A percentile compares a stretch with the other conserved stretches of the same genome.
phyloP scores from a whole-genome alignment of 2,113 vertebrate genomes.

The Petromus typicus region DNA sequence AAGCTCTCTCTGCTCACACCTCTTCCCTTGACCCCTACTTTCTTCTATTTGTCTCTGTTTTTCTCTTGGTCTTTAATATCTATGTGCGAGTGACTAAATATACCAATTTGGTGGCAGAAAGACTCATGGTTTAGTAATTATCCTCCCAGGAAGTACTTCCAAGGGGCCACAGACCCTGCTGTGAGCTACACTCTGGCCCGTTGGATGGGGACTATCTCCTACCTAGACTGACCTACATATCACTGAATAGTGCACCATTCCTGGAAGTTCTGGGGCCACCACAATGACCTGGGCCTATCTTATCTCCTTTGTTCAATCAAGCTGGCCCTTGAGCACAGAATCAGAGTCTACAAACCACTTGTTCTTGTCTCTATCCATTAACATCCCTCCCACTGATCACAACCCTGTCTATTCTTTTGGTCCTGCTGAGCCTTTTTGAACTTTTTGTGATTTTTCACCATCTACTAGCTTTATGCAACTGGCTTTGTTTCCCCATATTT shows the following conservation, averaged over 20 bases:
- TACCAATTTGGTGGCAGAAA: background rate
- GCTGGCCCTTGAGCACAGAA: background rate
- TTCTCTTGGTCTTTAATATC: background rate
- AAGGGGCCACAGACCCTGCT: background rate
- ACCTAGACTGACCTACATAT: background rate
- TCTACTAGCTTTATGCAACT: rapidly evolving
- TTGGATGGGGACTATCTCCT: background rate
- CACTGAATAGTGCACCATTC: background rate
- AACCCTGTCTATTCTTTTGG: rapidly evolving
- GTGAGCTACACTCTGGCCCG: background rate
- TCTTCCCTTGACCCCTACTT: rapidly evolving
- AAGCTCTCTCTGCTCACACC: background rate
- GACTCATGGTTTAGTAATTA: background rate
- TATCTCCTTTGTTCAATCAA: background rate
- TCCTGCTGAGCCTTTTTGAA: background rate
- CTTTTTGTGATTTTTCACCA: background rate
- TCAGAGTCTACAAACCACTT: background rate
- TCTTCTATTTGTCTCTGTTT: background rate
- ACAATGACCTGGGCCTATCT: no score
- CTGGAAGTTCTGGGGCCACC: background rate
- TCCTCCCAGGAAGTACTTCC: background rate
- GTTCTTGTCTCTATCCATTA: background rate
- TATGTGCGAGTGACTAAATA: background rate
- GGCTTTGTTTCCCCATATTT: background rate
- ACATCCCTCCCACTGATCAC: background rate